Base-by-base conservation (phyloP, 2,113 vertebrate genomes). In the Callithrix jacchus region DNA sequence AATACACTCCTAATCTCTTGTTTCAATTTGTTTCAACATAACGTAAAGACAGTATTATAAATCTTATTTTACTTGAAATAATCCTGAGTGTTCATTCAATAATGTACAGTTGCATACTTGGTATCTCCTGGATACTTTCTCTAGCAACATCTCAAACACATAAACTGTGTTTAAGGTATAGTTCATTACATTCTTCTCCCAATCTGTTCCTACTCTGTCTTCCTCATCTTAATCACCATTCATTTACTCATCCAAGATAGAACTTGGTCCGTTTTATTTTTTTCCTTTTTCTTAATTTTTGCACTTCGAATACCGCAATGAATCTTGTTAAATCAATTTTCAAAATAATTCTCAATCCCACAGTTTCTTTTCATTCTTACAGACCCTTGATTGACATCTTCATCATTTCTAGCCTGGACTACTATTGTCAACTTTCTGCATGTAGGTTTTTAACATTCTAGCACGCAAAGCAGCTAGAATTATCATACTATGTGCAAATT, bases 401-500 rank as follows among this genome's bases (percentile, higher is more conserved):
- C 10, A 30, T 70, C 32, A 45, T 88, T 87, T 91, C 35, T 35
- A 35, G 2, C 5, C 21, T 56, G 23, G 21, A 86, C 10, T 42
- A 64, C 6, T 56, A 18, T 1, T 76, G 52, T 58, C 77, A 87
- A 45, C 6, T 87, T 95, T 80, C 14, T 27, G 7, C 35, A 45
- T 20, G 64, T 86, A 52, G 23, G 37, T 87, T 87, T 87, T 92
- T 56, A 70, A 30, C 61, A 64, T 64, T 32, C 27, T 64, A 64
- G 30, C 61, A 71, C 45, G 12, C 17, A 96, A 96, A 84, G 14
- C 68, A 87, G 16, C 21, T 56, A 30, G 21, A 66, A 82, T 66
- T 88, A 73, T 27, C 86, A 85, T 96, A 12, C 23, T 49, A 87
- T 88, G 37, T 93, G 27, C 14, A 93, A 92, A 93, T 94, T 82